Evolutionary conservation across 2,113 vertebrate genomes (phyloP), one percentile per base, ranked within the genome.

Genomic region (Amphiprion percula): DNA sequence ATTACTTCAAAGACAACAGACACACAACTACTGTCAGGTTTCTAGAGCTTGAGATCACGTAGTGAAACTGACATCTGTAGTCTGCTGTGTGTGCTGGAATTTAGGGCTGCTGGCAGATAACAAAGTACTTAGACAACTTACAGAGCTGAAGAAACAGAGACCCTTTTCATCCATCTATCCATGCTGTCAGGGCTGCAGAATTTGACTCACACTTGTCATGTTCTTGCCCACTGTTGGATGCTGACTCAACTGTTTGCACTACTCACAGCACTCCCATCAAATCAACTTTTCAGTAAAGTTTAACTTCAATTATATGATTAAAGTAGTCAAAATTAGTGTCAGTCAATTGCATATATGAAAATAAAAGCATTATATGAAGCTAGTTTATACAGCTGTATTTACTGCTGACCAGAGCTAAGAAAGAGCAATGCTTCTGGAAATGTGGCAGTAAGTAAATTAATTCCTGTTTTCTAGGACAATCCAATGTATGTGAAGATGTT

Each of bases 201-300:
- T 56, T 37, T 47, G 41, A 74, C 68, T 78, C 69, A 69, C 24
- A 64, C 69, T 65, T 23, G 61, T 73, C 71, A 74, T 62, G 59
- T 50, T 73, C 30, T 67, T 74, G 66, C 54, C 59, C 19, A 16
- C 49, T 10, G 28, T 21, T 39, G 12, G 53, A 37, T 76, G 72
- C 73, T 80, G 67, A 84, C 77, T 76, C 67, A 66, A 19, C 61
- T 33, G 3, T 76, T 82, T 62, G 15, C 28, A 24, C 14, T 46
- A 7, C 54, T 33, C 53, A 52, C 28, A 47, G 24, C 12, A 33
- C 23, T 49, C 52, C 10, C 23, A 44, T n/a, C 2, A 39, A 44
- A 46, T 44, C n/a, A 23, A 21, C 15, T 61, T 37, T 53, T 15
- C 7, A 58, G n/a, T 21, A 21, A 46, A 7, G 2, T 14, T 47